Evolutionary conservation across 2,797 vertebrate genomes (phyloP).

Genomic region (Sebastes miniatus): DNA sequence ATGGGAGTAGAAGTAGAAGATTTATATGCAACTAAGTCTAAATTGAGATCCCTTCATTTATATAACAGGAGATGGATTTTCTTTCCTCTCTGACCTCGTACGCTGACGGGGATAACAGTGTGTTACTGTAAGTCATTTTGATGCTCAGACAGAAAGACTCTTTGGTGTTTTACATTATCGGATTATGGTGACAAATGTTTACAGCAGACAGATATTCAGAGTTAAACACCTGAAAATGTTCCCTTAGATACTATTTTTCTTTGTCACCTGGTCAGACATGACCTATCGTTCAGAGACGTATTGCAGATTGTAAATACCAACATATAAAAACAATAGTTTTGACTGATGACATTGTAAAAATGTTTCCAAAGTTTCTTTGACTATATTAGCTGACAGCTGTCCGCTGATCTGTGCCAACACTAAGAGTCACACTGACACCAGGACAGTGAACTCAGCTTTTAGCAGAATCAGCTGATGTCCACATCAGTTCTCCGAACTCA

Average conservation of each 20-base stretch:
- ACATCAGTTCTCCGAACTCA: background rate
- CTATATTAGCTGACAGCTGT: background rate
- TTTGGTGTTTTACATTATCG: background rate
- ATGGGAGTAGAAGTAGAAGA: background rate
- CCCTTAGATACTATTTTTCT: background rate
- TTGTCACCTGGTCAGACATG: background rate
- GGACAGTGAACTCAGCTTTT: background rate
- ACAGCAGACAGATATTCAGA: background rate
- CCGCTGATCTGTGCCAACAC: background rate
- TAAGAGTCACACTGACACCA: conserved; percentile 18
- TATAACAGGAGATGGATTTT: background rate
- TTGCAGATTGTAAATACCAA: background rate
- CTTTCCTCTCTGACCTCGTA: background rate
- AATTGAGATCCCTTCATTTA: background rate
- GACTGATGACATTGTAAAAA: background rate
- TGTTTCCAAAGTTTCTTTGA: background rate
- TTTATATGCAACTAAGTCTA: background rate
- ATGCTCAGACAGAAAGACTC: background rate
- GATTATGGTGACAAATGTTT: background rate
- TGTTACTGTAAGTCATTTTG: background rate
- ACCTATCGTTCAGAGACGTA: background rate
- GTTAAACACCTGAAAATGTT: background rate
- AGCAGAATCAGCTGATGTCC: background rate
- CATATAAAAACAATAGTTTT: background rate
- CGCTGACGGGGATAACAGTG: background rate